Evolutionary conservation across 2,797 vertebrate genomes (phyloP), one percentile per base, ranked within the genome.

Genomic region (Meriones psammophilus): DNA sequence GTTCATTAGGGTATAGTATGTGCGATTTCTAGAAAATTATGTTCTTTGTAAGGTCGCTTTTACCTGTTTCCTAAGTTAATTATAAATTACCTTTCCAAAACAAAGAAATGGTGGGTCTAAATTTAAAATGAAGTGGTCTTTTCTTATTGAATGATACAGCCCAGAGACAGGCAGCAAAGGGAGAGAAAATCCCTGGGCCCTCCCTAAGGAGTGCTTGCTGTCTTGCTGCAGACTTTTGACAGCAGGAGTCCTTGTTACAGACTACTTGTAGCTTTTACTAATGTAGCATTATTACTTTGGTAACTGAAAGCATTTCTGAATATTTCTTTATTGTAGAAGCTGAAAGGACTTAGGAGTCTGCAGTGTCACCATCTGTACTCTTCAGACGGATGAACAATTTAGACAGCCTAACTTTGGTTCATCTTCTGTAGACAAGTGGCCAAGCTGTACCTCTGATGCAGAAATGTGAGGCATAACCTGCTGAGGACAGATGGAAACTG

Each of bases 401-500:
- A 64, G 86, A 60, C n/a, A 46, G 93, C 91, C 90, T 94, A 87
- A 77, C 97, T 84, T 88, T 88, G 90, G 93, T 95, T 85, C 76
- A 22, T 81, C 88, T 85, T 83, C 80, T 94, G 0, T 60, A 94
- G 89, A 96, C 81, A 94, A 64, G 89, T 17, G 78, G 88, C 9
- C 64, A 81, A 83, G 56, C 93, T 81, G 56, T 20, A 42, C 2
- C 74, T 15, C 0, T 46, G 92, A 42, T 85, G 89, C 76, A 89
- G 28, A 26, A 91, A 66, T 28, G 64, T 24, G 5, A 77, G 20
- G 10, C 28, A 12, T 91, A 94, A 93, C 91, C 68, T 81, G 58
- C 28, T 74, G 54, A 92, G 92, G 95, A 88, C 97, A 97, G 97
- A 95, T 92, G 97, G 84, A 58, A n/a, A 77, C 94, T 79, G 97